Evolutionary conservation across 2,113 vertebrate species (phyloP), one percentile per base, ranked within the genome.

Genomic region (Rattus rattus): DNA sequence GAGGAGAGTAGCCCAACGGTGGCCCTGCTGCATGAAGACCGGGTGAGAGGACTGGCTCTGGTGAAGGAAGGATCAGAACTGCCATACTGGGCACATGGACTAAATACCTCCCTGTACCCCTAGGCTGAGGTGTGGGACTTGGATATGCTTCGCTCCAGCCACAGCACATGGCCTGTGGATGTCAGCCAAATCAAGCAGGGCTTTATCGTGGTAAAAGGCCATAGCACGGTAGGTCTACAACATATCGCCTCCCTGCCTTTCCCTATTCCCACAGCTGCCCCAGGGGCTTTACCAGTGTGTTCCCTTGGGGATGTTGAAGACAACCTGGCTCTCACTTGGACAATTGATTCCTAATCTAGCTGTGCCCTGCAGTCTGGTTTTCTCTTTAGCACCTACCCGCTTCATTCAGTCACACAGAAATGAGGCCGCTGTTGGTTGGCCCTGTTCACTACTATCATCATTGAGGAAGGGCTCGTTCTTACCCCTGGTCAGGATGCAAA

Each of bases 91-190:
- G 19, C 43, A 17, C 19, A 56, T 73, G 7, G 28, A 24, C 43
- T 93, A 28, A 91, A 30, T 7, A 11, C 20, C 33, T 75, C 61
- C 22, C 52, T 93, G 76, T 79, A 16, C 86, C 12, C 96, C 92
- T 96, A 99, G 99, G 99, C 99, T 90, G 99, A 99, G 94, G 99
- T 99, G 19, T 99, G 99, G 99, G 99, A 99, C 97, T 98, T 99
- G 96, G 99, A 99, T 59, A 98, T 99, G n/a, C 98, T 99, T 80
- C 98, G 99, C 95, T 97, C 99, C 0, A 99, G 97, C 98, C 98
- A 99, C 96, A 99, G 94, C 97, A 99, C 98, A 47, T 99, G 99
- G 99, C 99, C 99, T 0, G 97, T 99, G 75, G 99, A 99, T 84
- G 99, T 98, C 49, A 98, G 98, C 77, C 99, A 99, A 1, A 98